Conservation (phyloP, 2,797 vertebrate species). For the Acipenser transmontanus region DNA sequence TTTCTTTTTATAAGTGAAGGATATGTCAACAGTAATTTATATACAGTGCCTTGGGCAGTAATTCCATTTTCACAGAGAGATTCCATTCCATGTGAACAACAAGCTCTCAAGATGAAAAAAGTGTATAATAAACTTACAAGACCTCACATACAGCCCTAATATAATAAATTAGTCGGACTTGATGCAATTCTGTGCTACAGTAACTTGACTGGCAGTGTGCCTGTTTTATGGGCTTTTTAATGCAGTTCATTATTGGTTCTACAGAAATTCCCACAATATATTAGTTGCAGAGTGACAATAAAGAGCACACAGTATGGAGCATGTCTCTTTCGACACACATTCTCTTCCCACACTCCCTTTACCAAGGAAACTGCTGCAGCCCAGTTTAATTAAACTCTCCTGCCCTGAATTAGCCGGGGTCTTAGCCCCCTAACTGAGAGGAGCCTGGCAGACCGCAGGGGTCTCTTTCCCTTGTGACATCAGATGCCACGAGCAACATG, state of each 20-base stretch:
- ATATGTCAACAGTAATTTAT: slow-evolving; percentile 63
- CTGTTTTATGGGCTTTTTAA: slow-evolving; percentile 71
- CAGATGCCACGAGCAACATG: slow-evolving; percentile 58
- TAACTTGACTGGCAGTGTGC: slow-evolving; percentile 66
- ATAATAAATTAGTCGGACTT: slow-evolving; percentile 75
- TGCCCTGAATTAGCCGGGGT: slow-evolving; percentile 76
- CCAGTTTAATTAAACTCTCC: slow-evolving; percentile 81
- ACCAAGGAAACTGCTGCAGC: slow-evolving; percentile 81
- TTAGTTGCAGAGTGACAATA: slow-evolving; percentile 79
- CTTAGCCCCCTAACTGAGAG: slow-evolving; percentile 70
- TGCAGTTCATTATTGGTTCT: slow-evolving; percentile 74
- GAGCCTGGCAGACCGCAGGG: slow-evolving; percentile 65
- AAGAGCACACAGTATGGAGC: slow-evolving; percentile 79
- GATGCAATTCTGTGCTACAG: slow-evolving; percentile 72
- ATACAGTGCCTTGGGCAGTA: slow-evolving; percentile 51
- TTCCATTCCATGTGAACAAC: slow-evolving; percentile 59
- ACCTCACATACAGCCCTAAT: slow-evolving; percentile 75
- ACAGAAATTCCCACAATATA: slow-evolving; percentile 83
- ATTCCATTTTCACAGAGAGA: slow-evolving; percentile 63
- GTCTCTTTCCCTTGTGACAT: slow-evolving; percentile 59
- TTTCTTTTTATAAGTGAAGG: slow-evolving; percentile 49
- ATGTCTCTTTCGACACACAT: slow-evolving; percentile 85
- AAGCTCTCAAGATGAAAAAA: slow-evolving; percentile 65
- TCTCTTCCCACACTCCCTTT: slow-evolving; percentile 92
- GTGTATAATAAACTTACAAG: slow-evolving; percentile 69